phyloP scores from a whole-genome alignment of 2,797 vertebrate species.

The Miichthys miiuy region DNA sequence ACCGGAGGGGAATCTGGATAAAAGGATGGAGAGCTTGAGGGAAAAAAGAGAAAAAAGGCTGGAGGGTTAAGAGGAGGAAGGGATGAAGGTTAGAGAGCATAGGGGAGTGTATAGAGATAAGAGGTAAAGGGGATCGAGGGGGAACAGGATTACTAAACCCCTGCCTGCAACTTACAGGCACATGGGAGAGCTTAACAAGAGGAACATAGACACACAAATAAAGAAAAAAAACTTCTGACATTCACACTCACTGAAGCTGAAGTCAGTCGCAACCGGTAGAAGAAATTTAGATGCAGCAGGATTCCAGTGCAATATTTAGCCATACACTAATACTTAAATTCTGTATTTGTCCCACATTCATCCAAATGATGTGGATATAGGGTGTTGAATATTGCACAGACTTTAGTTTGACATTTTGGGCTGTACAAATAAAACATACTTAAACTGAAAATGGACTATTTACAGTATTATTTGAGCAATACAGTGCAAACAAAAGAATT shows the following conservation, averaged over 20 bases:
- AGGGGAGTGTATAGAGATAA: constrained; percentile 47
- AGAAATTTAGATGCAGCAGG: not conserved
- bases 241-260: constrained; percentile 22
- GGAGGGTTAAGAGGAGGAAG: constrained; percentile 34
- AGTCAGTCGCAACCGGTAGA: not conserved
- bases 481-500: not conserved
- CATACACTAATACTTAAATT: not conserved
- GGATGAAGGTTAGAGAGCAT: constrained; percentile 57
- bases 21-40: constrained; percentile 40
- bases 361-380: not conserved
- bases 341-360: not conserved
- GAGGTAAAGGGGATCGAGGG: constrained; percentile 48
- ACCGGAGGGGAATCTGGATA: constrained; percentile 44
- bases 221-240: constrained; percentile 6
- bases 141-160: constrained; percentile 68
- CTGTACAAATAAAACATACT: not conserved
- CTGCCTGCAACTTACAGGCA: constrained; percentile 58
- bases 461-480: not conserved
- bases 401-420: not conserved
- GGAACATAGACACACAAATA: constrained; percentile 38
- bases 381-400: not conserved
- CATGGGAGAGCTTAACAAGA: constrained; percentile 55
- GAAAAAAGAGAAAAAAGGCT: constrained; percentile 33
- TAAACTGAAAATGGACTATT: too few relatives aligned
- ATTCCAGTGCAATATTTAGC: not conserved